phyloP scores from a whole-genome alignment of 2,113 vertebrate genomes.

The Neotragus pygmaeus region DNA sequence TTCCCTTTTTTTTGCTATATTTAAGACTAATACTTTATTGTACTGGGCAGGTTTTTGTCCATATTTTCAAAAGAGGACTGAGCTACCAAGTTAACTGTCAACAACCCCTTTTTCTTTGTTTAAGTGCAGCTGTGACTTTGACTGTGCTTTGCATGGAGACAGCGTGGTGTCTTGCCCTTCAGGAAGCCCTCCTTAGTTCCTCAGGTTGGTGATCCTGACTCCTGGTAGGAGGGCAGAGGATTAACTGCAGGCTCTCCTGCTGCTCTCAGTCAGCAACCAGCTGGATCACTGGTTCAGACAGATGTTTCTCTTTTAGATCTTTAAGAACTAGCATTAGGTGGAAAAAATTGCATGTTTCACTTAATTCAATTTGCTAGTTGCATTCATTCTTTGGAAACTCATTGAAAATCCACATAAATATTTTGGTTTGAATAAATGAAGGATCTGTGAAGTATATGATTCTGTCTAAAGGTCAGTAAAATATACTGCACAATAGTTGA shows the following conservation, averaged over 20 bases:
- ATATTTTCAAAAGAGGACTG: neutral
- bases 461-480: neutral
- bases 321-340: slow-evolving; percentile 59
- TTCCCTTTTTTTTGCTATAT: neutral
- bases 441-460: neutral
- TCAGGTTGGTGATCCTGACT: slow-evolving; percentile 4
- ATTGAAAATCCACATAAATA: neutral
- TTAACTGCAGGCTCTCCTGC: slow-evolving; percentile 39
- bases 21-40: neutral
- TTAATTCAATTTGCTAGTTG: slow-evolving; percentile 53
- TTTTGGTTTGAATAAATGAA: neutral
- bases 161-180: neutral
- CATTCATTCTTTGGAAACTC: neutral
- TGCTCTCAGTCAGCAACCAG: slow-evolving; percentile 41
- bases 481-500: neutral
- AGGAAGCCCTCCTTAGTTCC: slow-evolving; percentile 12
- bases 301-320: slow-evolving; percentile 58
- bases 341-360: slow-evolving; percentile 60
- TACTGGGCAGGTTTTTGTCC: neutral
- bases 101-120: neutral
- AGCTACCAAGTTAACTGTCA: neutral
- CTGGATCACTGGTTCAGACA: slow-evolving; percentile 27
- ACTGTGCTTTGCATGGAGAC: neutral
- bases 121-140: neutral
- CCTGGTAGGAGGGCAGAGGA: slow-evolving; percentile 40